phyloP scores from a whole-genome alignment of 2,888 invertebrate species.

The Cryptops parisi region DNA sequence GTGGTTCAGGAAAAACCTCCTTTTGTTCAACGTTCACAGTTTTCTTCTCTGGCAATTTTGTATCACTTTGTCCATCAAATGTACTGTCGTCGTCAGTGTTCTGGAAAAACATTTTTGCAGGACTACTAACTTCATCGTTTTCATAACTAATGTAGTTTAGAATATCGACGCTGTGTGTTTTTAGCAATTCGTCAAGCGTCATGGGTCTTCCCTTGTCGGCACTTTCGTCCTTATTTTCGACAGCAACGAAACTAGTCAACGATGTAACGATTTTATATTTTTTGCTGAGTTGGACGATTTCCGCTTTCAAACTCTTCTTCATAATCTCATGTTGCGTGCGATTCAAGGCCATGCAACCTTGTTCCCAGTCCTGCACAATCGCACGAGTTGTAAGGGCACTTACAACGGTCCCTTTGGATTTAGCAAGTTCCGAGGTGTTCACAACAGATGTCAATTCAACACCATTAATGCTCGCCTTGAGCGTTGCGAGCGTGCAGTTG shows the following conservation, averaged over 20 bases:
- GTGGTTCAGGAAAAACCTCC: too few species aligned
- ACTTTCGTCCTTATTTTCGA: not conserved
- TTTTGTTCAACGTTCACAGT: too few species aligned
- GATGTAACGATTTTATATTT: not conserved
- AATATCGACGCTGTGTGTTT: not conserved
- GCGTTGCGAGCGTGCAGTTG: slow-evolving; percentile 10
- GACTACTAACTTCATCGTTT: too few species aligned
- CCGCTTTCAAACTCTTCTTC: not conserved
- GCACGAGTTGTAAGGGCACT: not conserved
- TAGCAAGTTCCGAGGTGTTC: not conserved
- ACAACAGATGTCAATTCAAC: slow-evolving; percentile 2
- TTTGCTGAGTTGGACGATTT: not conserved
- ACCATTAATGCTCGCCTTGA: slow-evolving; percentile 1
- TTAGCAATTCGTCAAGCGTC: not conserved
- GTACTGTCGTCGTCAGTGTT: too few species aligned
- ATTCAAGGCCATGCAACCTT: not conserved
- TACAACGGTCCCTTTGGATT: not conserved
- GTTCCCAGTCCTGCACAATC: not conserved
- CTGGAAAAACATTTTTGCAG: too few species aligned
- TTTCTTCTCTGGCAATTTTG: too few species aligned
- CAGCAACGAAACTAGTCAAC: slow-evolving; percentile 2
- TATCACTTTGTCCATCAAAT: too few species aligned
- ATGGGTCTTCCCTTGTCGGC: not conserved
- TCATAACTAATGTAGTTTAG: too few species aligned
- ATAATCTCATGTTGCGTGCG: not conserved